phyloP scores from a whole-genome alignment of 2,113 vertebrate genomes.

The Erpornis zantholeuca region DNA sequence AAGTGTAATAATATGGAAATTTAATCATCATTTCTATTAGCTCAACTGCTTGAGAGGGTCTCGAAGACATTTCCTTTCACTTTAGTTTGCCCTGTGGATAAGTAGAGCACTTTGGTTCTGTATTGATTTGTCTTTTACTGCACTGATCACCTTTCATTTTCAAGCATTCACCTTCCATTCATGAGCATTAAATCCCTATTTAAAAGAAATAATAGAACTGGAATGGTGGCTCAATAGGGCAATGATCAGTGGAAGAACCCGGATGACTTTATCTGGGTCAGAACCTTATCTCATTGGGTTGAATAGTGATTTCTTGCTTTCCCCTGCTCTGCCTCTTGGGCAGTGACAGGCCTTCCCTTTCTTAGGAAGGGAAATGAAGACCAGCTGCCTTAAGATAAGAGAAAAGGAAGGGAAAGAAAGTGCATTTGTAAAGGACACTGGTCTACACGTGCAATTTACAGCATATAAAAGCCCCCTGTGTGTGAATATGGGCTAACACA shows the following conservation, averaged over 20 bases:
- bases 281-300: conserved; percentile 49
- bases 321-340: neutral
- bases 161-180: conserved; percentile 56
- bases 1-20: conserved; percentile 35
- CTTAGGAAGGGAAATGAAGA: conserved; percentile 6
- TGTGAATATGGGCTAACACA: conserved; percentile 5
- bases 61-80: conserved; percentile 40
- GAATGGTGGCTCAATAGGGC: conserved; percentile 59
- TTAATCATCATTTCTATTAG: conserved; percentile 59
- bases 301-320: conserved; percentile 7
- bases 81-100: conserved; percentile 56
- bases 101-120: conserved; percentile 55
- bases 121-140: conserved; percentile 70
- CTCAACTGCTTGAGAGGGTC: conserved; percentile 42
- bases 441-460: conserved; percentile 52
- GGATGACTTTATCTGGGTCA: conserved; percentile 49
- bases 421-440: conserved; percentile 64
- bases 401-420: conserved; percentile 40
- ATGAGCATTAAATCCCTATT: conserved; percentile 66
- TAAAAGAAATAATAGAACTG: conserved; percentile 68
- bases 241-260: conserved; percentile 55
- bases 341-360: neutral
- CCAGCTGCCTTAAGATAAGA: conserved; percentile 35
- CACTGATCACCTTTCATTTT: conserved; percentile 69
- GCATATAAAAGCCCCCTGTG: neutral